phyloP scores from a whole-genome alignment of 2,888 invertebrate genomes.

The Yponomeuta malinellus region DNA sequence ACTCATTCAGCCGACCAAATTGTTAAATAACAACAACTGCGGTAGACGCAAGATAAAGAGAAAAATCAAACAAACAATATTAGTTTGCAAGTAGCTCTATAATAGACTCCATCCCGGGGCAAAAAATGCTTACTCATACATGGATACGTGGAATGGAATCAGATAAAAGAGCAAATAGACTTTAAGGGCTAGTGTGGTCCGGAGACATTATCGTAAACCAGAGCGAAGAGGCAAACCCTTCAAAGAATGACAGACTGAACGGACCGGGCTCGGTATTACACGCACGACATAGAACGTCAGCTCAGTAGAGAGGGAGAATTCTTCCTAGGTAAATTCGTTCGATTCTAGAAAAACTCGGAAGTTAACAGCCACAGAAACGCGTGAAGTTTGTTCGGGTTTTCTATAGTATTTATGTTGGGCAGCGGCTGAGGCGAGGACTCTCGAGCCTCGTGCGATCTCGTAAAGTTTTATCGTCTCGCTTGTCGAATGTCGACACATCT shows the following conservation, averaged over 20 bases:
- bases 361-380: background rate
- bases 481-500: constrained; percentile 33
- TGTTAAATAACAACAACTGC: no score
- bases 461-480: constrained; percentile 40
- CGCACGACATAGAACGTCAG: background rate
- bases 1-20: no score
- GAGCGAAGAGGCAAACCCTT: background rate
- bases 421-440: background rate
- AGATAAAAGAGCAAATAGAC: background rate
- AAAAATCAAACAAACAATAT: background rate
- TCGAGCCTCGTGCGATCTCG: constrained; percentile 23
- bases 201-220: background rate
- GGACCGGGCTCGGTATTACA: background rate
- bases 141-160: background rate
- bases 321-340: no score
- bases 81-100: background rate
- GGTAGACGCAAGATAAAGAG: no score
- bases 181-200: background rate
- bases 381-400: background rate
- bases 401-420: background rate
- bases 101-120: background rate
- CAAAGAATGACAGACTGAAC: background rate
- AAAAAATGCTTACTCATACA: background rate
- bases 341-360: no score
- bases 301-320: background rate